Conservation (phyloP, 2,113 vertebrate genomes). For the Caranx ignobilis region DNA sequence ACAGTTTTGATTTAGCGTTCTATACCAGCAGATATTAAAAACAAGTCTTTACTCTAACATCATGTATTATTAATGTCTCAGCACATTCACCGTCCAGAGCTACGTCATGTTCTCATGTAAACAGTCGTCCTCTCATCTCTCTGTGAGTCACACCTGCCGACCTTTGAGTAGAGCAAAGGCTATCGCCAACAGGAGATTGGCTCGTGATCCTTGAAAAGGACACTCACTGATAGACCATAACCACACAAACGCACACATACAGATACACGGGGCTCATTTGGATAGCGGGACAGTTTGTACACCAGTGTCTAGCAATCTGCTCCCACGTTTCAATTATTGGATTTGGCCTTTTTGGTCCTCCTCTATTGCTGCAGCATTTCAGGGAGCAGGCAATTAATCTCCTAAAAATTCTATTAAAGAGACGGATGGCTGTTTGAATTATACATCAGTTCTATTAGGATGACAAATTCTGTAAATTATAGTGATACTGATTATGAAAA, state of each 20-base stretch:
- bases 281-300: slow-evolving; percentile 37
- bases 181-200: slow-evolving; percentile 63
- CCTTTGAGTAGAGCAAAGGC: slow-evolving; percentile 64
- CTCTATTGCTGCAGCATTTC: slow-evolving; percentile 73
- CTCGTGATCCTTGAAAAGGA: slow-evolving; percentile 73
- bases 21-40: slow-evolving; percentile 14
- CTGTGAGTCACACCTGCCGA: slow-evolving; percentile 69
- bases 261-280: slow-evolving; percentile 26
- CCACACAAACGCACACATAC: slow-evolving; percentile 46
- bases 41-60: background rate
- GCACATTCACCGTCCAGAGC: slow-evolving; percentile 8
- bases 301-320: slow-evolving; percentile 71
- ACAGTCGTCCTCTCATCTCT: slow-evolving; percentile 43
- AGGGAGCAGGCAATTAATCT: slow-evolving; percentile 79
- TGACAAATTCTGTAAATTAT: slow-evolving; percentile 69
- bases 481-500: slow-evolving; percentile 60
- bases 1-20: background rate
- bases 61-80: slow-evolving; percentile 25
- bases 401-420: slow-evolving; percentile 88
- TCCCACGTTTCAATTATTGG: slow-evolving; percentile 86
- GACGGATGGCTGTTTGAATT: slow-evolving; percentile 72
- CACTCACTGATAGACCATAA: slow-evolving; percentile 54
- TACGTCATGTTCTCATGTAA: slow-evolving; percentile 29
- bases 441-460: slow-evolving; percentile 74
- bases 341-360: slow-evolving; percentile 80